These are phyloP conservation scores for Enchytraeus crypticus DNA, from an alignment of 2,888 invertebrate species.

Conservation along the genomic window DNA sequence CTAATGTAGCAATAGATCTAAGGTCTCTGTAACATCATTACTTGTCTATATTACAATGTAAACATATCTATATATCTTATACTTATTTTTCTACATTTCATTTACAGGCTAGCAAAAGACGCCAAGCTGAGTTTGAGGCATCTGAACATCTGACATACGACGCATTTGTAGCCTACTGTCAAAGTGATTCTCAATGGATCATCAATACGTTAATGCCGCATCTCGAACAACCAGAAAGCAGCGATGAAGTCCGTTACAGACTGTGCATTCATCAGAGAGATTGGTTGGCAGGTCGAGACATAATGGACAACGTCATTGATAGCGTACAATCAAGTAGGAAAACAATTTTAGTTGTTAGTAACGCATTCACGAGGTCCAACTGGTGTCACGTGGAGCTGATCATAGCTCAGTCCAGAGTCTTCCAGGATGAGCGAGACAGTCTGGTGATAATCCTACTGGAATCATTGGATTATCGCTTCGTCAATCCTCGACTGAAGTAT, in stretches of 20 bases:
- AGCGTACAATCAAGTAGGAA: conserved; percentile 62
- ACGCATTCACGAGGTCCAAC: conserved; percentile 59
- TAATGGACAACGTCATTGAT: conserved; percentile 64
- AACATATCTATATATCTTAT: no score
- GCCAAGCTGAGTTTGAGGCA: no score
- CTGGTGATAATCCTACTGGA: conserved; percentile 60
- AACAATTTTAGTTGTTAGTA: conserved; percentile 59
- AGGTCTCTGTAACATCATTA: no score
- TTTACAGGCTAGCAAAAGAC: no score
- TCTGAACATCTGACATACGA: no score
- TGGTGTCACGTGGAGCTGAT: conserved; percentile 70
- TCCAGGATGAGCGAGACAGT: conserved; percentile 54
- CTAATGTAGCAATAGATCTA: no score
- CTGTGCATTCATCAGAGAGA: conserved; percentile 65
- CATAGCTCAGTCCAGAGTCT: conserved; percentile 56
- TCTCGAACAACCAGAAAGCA: conserved; percentile 49
- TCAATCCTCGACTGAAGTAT: conserved; percentile 56
- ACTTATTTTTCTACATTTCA: no score
- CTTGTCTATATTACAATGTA: no score
- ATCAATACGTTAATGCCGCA: conserved; percentile 58
- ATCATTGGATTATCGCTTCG: conserved; percentile 56
- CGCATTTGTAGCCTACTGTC: conserved; percentile 63
- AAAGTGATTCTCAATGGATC: conserved; percentile 60
- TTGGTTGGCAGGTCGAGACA: conserved; percentile 63
- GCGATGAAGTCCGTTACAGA: conserved; percentile 49